Evolutionary conservation across 2,888 invertebrate genomes (phyloP), one percentile per base, ranked within the genome.

Genomic region (Acronicta aceris): DNA sequence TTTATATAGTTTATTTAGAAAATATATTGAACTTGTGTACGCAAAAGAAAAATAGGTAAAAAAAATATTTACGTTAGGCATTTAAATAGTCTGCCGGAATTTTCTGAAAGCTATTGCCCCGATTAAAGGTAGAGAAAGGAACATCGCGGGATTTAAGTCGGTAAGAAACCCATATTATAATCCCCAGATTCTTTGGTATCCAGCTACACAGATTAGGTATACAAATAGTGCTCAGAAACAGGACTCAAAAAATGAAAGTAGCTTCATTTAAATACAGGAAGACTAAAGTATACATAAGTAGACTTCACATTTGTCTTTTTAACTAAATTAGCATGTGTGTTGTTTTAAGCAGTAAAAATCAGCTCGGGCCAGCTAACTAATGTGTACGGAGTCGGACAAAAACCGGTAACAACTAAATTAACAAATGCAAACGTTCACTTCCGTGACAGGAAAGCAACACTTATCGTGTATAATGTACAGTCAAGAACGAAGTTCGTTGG

Each of bases 381-480:
- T 65, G 65, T 72, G 67, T 57, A 78, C 69, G 43, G 63, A 78
- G 75, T 79, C 75, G 56, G 78, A 81, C 78, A 73, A 81, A 80
- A 85, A 83, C 87, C 81, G 84, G 87, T 84, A 86, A 84, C 85
- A 87, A 86, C 88, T 87, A 84, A 90, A 89, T 92, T 89, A 89
- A 86, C 84, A 82, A 86, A 88, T 84, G 84, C 80, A 83, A 85
- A 80, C 82, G 81, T 77, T 79, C 79, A 84, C 84, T 88, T 89
- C 88, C 88, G 85, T 76, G 74, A 81, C 92, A 92, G 93, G 93
- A 93, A 91, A 90, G 85, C 82, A 83, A 85, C 88, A 90, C 89
- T 93, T 91, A 90, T 85, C 85, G 84, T 82, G 80, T 80, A 81
- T 76, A 84, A 74, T 81, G 84, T 79, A 84, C 81, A 61, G 80